Evolutionary conservation across 2,113 vertebrate species (phyloP).

Genomic region (Podilymbus podiceps): DNA sequence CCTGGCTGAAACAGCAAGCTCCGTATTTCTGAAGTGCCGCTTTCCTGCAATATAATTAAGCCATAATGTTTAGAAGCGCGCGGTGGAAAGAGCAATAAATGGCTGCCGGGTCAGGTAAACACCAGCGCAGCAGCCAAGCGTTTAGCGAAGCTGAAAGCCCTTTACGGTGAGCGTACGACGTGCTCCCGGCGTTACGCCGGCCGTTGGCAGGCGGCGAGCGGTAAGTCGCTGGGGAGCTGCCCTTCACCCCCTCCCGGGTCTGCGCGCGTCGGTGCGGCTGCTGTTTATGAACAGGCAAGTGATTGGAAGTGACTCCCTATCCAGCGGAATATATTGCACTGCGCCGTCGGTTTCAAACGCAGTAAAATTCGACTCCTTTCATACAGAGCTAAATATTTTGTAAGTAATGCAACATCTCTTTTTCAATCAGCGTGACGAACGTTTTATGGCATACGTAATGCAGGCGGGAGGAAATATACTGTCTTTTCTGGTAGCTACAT

Average conservation of each 20-base stretch:
- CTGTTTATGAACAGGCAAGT: not conserved
- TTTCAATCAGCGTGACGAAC: not conserved
- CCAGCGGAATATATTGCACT: not conserved
- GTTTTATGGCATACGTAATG: not conserved
- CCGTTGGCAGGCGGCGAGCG: no score
- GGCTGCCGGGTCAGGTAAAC: slow-evolving; percentile 41
- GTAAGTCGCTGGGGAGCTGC: no score
- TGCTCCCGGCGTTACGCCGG: no score
- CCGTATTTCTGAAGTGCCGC: not conserved
- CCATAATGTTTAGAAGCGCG: slow-evolving; percentile 24
- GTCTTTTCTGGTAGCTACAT: not conserved
- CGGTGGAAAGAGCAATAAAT: slow-evolving; percentile 33
- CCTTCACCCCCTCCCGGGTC: no score
- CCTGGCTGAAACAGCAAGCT: not conserved
- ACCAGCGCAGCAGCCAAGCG: not conserved
- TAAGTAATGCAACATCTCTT: not conserved
- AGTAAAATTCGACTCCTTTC: not conserved
- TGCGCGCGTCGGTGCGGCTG: no score
- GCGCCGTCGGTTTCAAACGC: not conserved
- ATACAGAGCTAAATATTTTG: not conserved
- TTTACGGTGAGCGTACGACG: not conserved
- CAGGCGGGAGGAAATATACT: not conserved
- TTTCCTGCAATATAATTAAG: slow-evolving; percentile 54
- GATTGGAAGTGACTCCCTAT: not conserved
- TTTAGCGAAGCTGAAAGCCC: slow-evolving; percentile 1